Conservation (phyloP, 1,140 invertebrate genomes). For the Drosophila yakuba region DNA sequence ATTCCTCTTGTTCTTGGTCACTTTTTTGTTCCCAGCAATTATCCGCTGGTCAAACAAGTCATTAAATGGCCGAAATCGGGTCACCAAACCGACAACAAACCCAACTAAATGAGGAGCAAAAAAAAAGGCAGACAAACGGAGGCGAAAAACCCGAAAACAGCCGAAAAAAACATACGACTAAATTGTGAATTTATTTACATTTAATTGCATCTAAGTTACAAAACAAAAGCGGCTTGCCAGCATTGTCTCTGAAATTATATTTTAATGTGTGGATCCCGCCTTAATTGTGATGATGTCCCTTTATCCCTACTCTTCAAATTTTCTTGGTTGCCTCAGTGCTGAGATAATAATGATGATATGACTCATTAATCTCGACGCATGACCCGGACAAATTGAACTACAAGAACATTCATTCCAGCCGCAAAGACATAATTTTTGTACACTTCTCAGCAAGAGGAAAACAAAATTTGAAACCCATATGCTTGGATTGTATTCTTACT, state of each 20-base stretch:
- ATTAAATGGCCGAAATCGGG: slow-evolving; percentile 82
- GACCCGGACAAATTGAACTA: slow-evolving; percentile 79
- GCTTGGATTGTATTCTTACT: neutral
- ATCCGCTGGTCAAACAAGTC: slow-evolving; percentile 78
- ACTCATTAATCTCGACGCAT: slow-evolving; percentile 81
- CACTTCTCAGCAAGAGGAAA: slow-evolving; percentile 11
- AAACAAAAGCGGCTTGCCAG: slow-evolving; percentile 52
- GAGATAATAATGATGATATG: slow-evolving; percentile 79
- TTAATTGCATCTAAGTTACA: slow-evolving; percentile 81
- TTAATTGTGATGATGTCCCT: slow-evolving; percentile 58
- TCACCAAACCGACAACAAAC: slow-evolving; percentile 64
- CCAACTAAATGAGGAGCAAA: slow-evolving; percentile 14
- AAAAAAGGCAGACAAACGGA: slow-evolving; percentile 7
- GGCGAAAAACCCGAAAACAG: slow-evolving; percentile 47
- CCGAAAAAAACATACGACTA: slow-evolving; percentile 60
- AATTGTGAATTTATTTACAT: slow-evolving; percentile 82
- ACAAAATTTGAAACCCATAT: neutral
- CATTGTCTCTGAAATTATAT: slow-evolving; percentile 54
- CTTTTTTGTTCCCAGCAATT: slow-evolving; percentile 65
- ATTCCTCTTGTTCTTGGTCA: slow-evolving; percentile 36
- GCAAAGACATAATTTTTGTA: slow-evolving; percentile 35
- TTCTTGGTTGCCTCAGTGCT: slow-evolving; percentile 39
- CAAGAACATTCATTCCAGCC: slow-evolving; percentile 34
- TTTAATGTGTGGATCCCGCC: slow-evolving; percentile 68
- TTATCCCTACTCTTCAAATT: neutral